Base-by-base conservation (phyloP, 2,797 vertebrate genomes). In the Gallirallus australis region DNA sequence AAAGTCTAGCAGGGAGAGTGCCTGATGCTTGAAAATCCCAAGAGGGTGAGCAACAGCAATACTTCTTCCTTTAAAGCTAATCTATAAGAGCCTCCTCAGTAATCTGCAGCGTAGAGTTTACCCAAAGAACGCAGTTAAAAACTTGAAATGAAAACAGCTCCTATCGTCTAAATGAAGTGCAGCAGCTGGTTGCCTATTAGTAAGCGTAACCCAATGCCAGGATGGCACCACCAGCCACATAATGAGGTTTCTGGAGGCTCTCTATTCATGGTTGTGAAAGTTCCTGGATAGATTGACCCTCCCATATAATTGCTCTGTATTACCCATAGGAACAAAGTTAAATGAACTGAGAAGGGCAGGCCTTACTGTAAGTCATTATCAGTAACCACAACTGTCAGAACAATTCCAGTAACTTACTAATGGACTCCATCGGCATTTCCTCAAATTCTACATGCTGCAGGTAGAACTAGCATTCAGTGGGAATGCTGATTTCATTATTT, bases 351-450 rank as follows among this genome's bases (percentile, higher is more conserved):
- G 91, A 35, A 79, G 75, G 77, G 91, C 82, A 91, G 91, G 93
- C 83, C 94, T 98, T 98, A 97, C 97, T 96, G 97, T 92, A 98
- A 98, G 93, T 88, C 96, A 97, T 98, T 98, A 97, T 78, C 95
- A 96, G 94, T 89, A 96, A 97, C 95, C 95, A 96, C 97, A 97
- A 92, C 92, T 93, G 97, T 97, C 97, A 96, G 96, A 96, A 97
- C 93, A 91, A 96, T 97, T 98, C 97, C 97, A 97, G 97, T 97
- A 98, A 98, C 89, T 87, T 86, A 96, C 96, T 98, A 98, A 98
- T 98, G 98, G 97, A 96, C 95, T 93, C 21, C 17, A 70, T 94
- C 65, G 87, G 92, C 91, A 76, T 95, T 87, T 90, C 91, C 86
- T 91, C 82, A 78, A 27, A 72, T 70, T 70, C 70, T 42, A 73